Conservation (phyloP, 2,888 invertebrate species). For the Caenorhabditis sp. region DNA sequence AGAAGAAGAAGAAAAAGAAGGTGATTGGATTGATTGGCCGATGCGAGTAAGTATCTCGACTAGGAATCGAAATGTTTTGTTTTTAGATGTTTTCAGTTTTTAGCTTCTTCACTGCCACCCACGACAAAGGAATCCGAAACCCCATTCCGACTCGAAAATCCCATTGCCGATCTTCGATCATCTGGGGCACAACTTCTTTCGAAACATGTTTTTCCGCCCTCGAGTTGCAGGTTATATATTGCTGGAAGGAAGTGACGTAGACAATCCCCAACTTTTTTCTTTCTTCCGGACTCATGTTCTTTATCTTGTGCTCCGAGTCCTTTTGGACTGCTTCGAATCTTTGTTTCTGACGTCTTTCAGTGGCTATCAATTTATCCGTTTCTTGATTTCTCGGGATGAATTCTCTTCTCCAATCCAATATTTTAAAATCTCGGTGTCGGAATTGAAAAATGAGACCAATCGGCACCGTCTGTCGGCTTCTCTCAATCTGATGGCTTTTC, state of each 20-base stretch:
- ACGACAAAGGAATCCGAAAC: constrained; percentile 60
- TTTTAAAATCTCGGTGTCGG: constrained; percentile 48
- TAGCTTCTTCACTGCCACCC: constrained; percentile 41
- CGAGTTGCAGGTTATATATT: constrained; percentile 38
- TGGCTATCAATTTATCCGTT: constrained; percentile 46
- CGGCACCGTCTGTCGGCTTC: constrained; percentile 7
- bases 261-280: background rate
- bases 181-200: constrained; percentile 39
- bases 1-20: too few relatives aligned
- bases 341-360: background rate
- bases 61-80: constrained; percentile 40
- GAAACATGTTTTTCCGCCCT: constrained; percentile 50
- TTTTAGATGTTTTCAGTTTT: constrained; percentile 47
- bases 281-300: constrained; percentile 1
- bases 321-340: too few relatives aligned
- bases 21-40: constrained; percentile 36
- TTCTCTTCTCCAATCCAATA: constrained; percentile 9
- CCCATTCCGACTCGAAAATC: constrained; percentile 56
- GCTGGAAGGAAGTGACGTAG: constrained; percentile 42
- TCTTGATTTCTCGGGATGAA: background rate
- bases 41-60: constrained; percentile 25
- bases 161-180: constrained; percentile 58
- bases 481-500: constrained; percentile 10
- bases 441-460: constrained; percentile 52
- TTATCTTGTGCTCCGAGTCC: background rate